Evolutionary conservation across 2,113 vertebrate genomes (phyloP).

Genomic region (Gracilinanus agilis): DNA sequence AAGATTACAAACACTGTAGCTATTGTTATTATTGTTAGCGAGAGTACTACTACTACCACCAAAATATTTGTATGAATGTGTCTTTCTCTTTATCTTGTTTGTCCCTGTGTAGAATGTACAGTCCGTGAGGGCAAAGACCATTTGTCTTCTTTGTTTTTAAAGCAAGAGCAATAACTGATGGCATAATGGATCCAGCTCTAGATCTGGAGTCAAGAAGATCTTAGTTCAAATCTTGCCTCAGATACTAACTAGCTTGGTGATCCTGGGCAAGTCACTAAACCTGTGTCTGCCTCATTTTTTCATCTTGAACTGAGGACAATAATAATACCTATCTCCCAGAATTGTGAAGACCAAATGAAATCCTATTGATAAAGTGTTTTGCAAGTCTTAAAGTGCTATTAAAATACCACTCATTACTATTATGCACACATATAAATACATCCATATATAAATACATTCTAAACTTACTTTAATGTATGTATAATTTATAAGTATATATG

Average conservation of each 20-base stretch:
- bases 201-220: not conserved
- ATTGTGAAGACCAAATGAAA: not conserved
- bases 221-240: not conserved
- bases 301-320: not conserved
- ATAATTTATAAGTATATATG: not conserved
- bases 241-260: not conserved
- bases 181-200: not conserved
- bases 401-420: not conserved
- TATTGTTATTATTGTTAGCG: not conserved
- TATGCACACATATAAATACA: not conserved
- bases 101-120: not conserved
- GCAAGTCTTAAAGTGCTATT: not conserved
- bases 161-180: not conserved
- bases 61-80: not conserved
- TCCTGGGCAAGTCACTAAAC: not conserved
- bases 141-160: not conserved
- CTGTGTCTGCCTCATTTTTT: not conserved
- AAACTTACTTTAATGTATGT: not conserved
- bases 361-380: not conserved
- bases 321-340: not conserved
- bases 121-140: not conserved
- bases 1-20: not conserved
- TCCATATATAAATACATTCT: not conserved
- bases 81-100: not conserved
- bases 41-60: not conserved